Percentiles rank a stretch among this genome's conserved stretches.
Conservation (phyloP, 2,888 invertebrate species). For the Spodoptera exigua region DNA sequence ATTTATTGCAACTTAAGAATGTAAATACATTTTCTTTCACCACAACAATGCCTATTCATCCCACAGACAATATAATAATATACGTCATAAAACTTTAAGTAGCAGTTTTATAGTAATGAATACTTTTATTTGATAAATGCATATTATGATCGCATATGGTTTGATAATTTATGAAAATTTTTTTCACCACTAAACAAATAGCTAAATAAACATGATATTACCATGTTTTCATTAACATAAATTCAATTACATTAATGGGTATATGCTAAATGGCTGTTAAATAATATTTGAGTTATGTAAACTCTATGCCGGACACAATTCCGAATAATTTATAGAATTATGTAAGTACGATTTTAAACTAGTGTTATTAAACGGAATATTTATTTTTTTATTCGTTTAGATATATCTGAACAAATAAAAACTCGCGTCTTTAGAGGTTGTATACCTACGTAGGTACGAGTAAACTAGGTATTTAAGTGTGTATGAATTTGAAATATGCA, state of each 20-base stretch:
- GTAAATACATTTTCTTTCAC: slow-evolving; percentile 9
- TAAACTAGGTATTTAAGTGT: no score
- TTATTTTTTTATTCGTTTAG: slow-evolving; percentile 1
- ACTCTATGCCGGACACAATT: no score
- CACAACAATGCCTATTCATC: slow-evolving; percentile 32
- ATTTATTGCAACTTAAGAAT: no score
- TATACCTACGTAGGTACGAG: no score
- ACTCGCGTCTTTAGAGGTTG: neutral
- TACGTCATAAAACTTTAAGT: slow-evolving; percentile 12
- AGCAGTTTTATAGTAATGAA: slow-evolving; percentile 11
- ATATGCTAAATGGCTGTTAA: no score
- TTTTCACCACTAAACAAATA: slow-evolving; percentile 7
- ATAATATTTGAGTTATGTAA: no score
- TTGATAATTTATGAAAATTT: slow-evolving; percentile 2
- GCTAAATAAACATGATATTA: slow-evolving; percentile 3
- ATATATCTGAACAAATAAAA: slow-evolving; percentile 31
- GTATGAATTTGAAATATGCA: no score
- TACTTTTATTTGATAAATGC: slow-evolving; percentile 15
- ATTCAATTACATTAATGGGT: no score
- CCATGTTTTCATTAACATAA: neutral
- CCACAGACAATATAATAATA: slow-evolving; percentile 15
- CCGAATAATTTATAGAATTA: no score
- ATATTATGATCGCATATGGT: neutral
- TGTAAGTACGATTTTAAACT: no score
- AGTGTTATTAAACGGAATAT: neutral